Evolutionary conservation across 2,113 vertebrate species (phyloP).

Genomic region (Myiozetetes cayanensis): DNA sequence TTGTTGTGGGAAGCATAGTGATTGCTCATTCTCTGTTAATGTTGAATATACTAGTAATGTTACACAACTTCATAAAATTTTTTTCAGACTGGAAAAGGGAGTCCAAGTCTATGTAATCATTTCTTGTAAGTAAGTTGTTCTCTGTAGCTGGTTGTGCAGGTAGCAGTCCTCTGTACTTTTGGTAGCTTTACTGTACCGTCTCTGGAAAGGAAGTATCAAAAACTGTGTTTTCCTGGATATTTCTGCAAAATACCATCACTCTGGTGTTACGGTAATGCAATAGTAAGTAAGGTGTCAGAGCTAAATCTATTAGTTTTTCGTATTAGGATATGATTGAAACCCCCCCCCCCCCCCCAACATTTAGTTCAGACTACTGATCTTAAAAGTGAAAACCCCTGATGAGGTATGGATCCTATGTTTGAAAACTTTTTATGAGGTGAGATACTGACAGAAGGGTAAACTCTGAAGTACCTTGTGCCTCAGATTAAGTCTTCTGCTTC

Average conservation of each 20-base stretch:
- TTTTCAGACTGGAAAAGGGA: background rate
- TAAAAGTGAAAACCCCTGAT: background rate
- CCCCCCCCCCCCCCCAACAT: accelerated
- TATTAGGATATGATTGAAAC: background rate
- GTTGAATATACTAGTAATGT: background rate
- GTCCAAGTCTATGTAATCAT: background rate
- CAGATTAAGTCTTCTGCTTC: background rate
- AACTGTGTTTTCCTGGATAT: background rate
- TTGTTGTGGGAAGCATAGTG: background rate
- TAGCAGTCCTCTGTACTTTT: background rate
- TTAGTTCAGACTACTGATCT: background rate
- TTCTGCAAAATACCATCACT: background rate
- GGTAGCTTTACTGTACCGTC: background rate
- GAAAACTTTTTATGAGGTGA: background rate
- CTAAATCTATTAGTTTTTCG: background rate
- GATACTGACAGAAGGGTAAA: background rate
- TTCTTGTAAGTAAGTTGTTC: background rate
- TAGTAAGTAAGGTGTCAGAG: background rate
- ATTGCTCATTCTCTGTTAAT: background rate
- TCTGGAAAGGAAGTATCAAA: background rate
- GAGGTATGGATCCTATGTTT: background rate
- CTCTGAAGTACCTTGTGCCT: background rate
- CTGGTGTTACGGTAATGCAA: background rate
- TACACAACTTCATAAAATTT: background rate
- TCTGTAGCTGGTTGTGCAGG: background rate